Evolutionary conservation across 2,797 vertebrate genomes (phyloP).

Genomic region (Babyrousa celebensis): DNA sequence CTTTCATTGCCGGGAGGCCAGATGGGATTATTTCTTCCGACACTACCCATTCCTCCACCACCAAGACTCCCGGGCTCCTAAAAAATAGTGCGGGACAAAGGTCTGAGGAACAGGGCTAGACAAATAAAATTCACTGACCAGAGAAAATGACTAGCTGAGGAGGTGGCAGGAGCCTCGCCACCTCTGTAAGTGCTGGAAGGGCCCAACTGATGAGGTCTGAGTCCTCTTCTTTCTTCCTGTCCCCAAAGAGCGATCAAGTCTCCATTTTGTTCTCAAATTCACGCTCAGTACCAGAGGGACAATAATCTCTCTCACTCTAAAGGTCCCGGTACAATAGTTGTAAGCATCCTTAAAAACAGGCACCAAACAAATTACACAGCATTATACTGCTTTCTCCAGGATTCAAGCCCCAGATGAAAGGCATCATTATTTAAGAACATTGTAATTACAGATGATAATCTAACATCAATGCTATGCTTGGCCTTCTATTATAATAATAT

Average conservation of each 20-base stretch:
- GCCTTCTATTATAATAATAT: conserved; percentile 67
- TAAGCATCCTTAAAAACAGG: conserved; percentile 52
- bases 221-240: conserved; percentile 37
- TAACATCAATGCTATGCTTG: conserved; percentile 59
- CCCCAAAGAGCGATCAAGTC: not conserved
- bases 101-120: conserved; percentile 47
- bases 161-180: not conserved
- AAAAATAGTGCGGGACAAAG: conserved; percentile 63
- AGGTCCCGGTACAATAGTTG: conserved; percentile 35
- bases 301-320: conserved; percentile 60
- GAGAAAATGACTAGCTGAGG: conserved; percentile 15
- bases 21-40: conserved; percentile 61
- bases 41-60: not conserved
- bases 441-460: conserved; percentile 78
- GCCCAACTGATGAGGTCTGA: not conserved
- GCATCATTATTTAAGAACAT: conserved; percentile 74
- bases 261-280: conserved; percentile 60
- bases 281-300: conserved; percentile 57
- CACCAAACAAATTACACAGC: conserved; percentile 61
- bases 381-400: conserved; percentile 57
- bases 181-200: not conserved
- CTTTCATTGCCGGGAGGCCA: not conserved
- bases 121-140: conserved; percentile 30
- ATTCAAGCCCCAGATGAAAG: conserved; percentile 70
- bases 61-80: conserved; percentile 27